These are phyloP conservation scores for Cinara cedri DNA, from an alignment of 2,888 invertebrate genomes.

Conservation along the genomic window DNA sequence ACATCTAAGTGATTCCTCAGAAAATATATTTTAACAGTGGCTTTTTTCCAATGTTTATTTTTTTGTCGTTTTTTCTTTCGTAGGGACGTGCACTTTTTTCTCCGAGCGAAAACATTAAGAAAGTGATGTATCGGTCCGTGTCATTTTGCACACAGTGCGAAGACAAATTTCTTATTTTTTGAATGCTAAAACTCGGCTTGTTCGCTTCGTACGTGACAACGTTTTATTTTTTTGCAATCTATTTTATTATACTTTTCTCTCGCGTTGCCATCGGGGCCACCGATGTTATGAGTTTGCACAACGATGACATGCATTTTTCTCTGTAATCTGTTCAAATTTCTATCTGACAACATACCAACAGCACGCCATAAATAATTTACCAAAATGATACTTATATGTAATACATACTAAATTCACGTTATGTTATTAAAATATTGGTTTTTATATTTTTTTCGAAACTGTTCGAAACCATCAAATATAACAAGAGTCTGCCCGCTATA, in stretches of 20 bases:
- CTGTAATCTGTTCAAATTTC: slow-evolving; percentile 34
- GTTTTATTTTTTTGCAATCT: slow-evolving; percentile 39
- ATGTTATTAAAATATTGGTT: neutral
- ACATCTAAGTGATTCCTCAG: slow-evolving; percentile 50
- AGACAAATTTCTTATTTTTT: slow-evolving; percentile 45
- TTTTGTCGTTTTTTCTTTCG: slow-evolving; percentile 5
- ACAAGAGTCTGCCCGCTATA: too few species aligned
- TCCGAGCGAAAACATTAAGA: slow-evolving; percentile 46
- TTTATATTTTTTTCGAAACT: too few species aligned
- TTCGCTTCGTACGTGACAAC: slow-evolving; percentile 51
- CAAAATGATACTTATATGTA: too few species aligned
- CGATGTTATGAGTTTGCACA: slow-evolving; percentile 19
- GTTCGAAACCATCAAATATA: too few species aligned
- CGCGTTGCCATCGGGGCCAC: neutral
- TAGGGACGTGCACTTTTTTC: slow-evolving; percentile 6
- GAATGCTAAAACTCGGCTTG: slow-evolving; percentile 36
- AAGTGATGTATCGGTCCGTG: slow-evolving; percentile 54
- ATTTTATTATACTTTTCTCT: slow-evolving; percentile 13
- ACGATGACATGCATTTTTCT: neutral
- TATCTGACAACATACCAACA: neutral
- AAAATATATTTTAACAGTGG: slow-evolving; percentile 50
- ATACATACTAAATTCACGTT: too few species aligned
- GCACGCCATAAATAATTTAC: neutral
- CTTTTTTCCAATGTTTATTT: slow-evolving; percentile 35
- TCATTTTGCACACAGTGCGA: slow-evolving; percentile 35